Evolutionary conservation across 2,888 invertebrate genomes (phyloP).

Genomic region (Cybosia mesomella): DNA sequence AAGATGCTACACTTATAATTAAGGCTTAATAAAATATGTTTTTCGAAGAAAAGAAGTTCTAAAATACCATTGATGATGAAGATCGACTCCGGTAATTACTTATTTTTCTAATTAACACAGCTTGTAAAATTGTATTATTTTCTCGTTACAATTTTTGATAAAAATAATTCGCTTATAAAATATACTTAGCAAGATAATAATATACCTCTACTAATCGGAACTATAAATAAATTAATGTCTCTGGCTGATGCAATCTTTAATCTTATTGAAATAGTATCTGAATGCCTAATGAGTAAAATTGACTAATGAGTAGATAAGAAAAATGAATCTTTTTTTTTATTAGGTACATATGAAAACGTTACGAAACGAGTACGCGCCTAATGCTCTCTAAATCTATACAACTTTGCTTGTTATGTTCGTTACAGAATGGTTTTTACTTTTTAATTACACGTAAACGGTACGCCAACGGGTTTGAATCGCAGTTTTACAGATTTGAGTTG

Average conservation of each 20-base stretch:
- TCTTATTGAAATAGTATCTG: conserved; percentile 35
- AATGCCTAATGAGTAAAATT: no score
- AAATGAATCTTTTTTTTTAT: conserved; percentile 26
- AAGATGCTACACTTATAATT: background rate
- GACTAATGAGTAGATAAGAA: no score
- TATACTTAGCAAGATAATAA: background rate
- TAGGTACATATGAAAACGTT: conserved; percentile 17
- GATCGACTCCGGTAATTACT: background rate
- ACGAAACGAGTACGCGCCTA: conserved; percentile 27
- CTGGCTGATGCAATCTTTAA: conserved; percentile 32
- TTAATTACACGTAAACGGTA: conserved; percentile 18
- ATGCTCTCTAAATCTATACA: conserved; percentile 41
- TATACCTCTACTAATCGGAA: background rate
- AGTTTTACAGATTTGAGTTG: conserved; percentile 2
- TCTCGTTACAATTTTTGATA: no score
- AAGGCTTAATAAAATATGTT: background rate
- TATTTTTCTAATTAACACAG: background rate
- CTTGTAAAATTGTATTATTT: background rate
- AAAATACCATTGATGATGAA: background rate
- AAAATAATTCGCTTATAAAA: no score
- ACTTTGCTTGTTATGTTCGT: conserved; percentile 68
- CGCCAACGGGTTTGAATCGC: conserved; percentile 30
- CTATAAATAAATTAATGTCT: conserved; percentile 34
- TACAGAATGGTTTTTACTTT: conserved; percentile 45
- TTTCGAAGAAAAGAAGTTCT: background rate